Evolutionary conservation across 2,113 vertebrate species (phyloP).

Genomic region (Hemibagrus wyckioides): DNA sequence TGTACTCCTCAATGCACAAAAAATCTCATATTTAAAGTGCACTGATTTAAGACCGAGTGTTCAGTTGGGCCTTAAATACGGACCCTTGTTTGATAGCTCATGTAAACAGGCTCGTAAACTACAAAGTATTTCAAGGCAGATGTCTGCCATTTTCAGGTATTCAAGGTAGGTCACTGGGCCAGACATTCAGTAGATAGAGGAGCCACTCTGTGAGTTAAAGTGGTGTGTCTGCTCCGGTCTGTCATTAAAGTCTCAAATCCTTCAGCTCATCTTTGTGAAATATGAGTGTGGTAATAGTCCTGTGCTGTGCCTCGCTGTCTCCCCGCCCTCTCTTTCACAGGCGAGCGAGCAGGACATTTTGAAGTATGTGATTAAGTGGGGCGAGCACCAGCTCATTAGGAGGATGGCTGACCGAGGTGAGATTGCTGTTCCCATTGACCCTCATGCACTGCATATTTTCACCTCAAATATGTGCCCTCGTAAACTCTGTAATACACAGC

Average conservation of each 20-base stretch:
- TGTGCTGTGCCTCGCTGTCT: conserved; percentile 48
- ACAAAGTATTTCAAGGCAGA: neutral
- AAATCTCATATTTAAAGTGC: neutral
- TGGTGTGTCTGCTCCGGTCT: conserved; percentile 10
- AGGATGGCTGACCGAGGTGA: conserved; percentile 99
- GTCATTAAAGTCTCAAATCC: conserved; percentile 19
- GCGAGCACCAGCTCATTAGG: conserved; percentile 97
- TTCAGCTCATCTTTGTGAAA: conserved; percentile 30
- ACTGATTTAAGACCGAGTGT: neutral
- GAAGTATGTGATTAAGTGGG: conserved; percentile 98
- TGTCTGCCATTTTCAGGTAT: neutral
- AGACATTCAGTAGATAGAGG: neutral
- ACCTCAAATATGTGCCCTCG: neutral
- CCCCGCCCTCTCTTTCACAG: conserved; percentile 66
- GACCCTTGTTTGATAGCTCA: neutral
- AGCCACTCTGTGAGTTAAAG: conserved; percentile 11
- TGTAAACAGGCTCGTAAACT: neutral
- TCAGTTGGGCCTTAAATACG: neutral
- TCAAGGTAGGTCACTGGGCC: neutral
- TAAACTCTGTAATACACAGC: neutral
- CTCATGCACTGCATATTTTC: conserved; percentile 19
- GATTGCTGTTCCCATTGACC: conserved; percentile 44
- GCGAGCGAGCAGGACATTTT: conserved; percentile 99
- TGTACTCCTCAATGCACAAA: neutral
- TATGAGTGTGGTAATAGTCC: conserved; percentile 35